Conservation (phyloP, 2,797 vertebrate species). For the Arctocebus calabarensis region DNA sequence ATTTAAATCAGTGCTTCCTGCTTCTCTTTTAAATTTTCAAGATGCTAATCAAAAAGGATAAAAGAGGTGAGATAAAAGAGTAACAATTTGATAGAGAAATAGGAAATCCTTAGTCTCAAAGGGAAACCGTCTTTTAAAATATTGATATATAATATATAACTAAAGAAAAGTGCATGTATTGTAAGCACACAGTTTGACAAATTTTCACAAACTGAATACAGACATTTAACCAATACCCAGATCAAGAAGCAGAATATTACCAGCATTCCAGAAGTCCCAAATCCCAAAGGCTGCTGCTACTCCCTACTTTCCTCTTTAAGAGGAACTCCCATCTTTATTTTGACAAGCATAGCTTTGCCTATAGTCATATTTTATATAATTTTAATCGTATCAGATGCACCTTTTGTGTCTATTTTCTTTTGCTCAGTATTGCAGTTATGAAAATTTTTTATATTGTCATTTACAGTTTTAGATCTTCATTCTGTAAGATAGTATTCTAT, state of each 20-base stretch:
- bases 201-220: conserved; percentile 19
- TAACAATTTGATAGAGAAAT: not conserved
- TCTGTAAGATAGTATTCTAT: conserved; percentile 13
- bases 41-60: not conserved
- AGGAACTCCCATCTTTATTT: not conserved
- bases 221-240: conserved; percentile 9
- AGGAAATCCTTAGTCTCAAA: not conserved
- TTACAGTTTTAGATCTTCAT: conserved; percentile 34
- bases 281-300: not conserved
- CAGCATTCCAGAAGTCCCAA: not conserved
- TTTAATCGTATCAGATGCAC: not conserved
- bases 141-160: not conserved
- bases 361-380: conserved; percentile 12
- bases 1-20: conserved; percentile 25
- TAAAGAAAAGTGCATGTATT: not conserved
- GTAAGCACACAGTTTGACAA: not conserved
- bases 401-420: conserved; percentile 35
- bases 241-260: conserved; percentile 4
- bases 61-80: not conserved
- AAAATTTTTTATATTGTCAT: not conserved
- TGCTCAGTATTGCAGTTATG: not conserved
- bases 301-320: not conserved
- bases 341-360: not conserved
- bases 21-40: conserved; percentile 49
- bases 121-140: not conserved